Evolutionary conservation across 1,140 invertebrate species (phyloP).

Genomic region (Mya arenaria): DNA sequence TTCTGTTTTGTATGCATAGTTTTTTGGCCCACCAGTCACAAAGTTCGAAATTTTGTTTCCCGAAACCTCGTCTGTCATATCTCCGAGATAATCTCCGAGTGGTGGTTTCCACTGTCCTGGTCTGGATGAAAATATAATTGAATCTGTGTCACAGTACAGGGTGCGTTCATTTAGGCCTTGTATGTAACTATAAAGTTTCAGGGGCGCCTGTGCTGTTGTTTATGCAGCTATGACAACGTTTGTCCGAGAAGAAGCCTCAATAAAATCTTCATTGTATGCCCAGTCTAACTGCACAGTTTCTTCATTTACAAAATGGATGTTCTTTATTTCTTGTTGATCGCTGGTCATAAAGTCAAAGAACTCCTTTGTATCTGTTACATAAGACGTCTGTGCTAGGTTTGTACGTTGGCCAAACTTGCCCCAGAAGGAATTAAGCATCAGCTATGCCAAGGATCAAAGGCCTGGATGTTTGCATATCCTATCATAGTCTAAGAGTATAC

Average conservation of each 20-base stretch:
- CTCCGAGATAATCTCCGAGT: neutral
- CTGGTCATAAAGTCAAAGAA: conserved; percentile 66
- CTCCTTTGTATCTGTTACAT: conserved; percentile 18
- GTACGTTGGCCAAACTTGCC: conserved; percentile 8
- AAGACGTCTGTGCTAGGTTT: conserved; percentile 12
- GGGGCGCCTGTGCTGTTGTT: conserved; percentile 77
- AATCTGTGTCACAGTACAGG: conserved; percentile 80
- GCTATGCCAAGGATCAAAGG: conserved; percentile 56
- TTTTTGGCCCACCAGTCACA: conserved; percentile 33
- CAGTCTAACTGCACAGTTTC: conserved; percentile 21
- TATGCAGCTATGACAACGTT: conserved; percentile 77
- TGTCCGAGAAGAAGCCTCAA: conserved; percentile 8
- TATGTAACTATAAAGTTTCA: conserved; percentile 77
- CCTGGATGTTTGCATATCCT: conserved; percentile 77
- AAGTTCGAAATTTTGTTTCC: conserved; percentile 29
- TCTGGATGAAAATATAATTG: conserved; percentile 69
- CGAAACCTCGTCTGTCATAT: neutral
- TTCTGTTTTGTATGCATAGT: conserved; percentile 18
- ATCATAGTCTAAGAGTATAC: conserved; percentile 71
- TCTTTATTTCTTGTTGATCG: conserved; percentile 11
- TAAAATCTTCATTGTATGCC: conserved; percentile 6
- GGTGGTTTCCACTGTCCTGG: neutral
- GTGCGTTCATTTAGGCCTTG: conserved; percentile 68
- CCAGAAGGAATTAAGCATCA: conserved; percentile 54
- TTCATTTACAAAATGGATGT: conserved; percentile 27